These are phyloP conservation scores for Forbesichthys papilliferus DNA, from an alignment of 2,113 vertebrate species.

Conservation along the genomic window DNA sequence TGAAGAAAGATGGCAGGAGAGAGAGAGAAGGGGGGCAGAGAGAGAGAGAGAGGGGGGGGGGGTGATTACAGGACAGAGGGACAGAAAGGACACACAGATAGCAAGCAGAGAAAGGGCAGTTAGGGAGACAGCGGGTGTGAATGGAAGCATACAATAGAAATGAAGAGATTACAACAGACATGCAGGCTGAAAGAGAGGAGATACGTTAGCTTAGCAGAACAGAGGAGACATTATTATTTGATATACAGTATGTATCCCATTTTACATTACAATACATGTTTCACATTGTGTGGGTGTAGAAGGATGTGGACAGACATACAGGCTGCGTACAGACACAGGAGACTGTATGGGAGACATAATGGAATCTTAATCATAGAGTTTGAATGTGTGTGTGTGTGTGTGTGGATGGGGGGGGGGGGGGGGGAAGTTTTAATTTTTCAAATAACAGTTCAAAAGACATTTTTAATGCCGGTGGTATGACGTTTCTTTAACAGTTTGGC, in stretches of 20 bases:
- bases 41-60: not conserved
- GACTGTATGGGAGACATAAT: no score
- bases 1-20: not conserved
- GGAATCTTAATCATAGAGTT: conserved; percentile 1
- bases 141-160: no score
- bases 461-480: no score
- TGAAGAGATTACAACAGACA: no score
- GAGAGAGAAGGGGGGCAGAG: conserved; percentile 4
- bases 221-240: not conserved
- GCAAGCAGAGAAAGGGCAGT: not conserved
- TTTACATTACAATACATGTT: no score
- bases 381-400: not conserved
- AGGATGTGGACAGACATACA: no score
- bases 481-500: no score
- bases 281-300: no score
- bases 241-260: not conserved
- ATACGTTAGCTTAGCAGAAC: no score
- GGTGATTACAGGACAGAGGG: not conserved
- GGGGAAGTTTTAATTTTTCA: not conserved
- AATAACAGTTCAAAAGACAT: not conserved
- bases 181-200: no score
- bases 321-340: no score
- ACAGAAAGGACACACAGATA: not conserved
- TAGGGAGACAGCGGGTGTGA: not conserved
- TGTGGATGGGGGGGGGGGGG: not conserved